Evolutionary conservation across 2,113 vertebrate genomes (phyloP).

Genomic region (Cyanoliseus patagonus): DNA sequence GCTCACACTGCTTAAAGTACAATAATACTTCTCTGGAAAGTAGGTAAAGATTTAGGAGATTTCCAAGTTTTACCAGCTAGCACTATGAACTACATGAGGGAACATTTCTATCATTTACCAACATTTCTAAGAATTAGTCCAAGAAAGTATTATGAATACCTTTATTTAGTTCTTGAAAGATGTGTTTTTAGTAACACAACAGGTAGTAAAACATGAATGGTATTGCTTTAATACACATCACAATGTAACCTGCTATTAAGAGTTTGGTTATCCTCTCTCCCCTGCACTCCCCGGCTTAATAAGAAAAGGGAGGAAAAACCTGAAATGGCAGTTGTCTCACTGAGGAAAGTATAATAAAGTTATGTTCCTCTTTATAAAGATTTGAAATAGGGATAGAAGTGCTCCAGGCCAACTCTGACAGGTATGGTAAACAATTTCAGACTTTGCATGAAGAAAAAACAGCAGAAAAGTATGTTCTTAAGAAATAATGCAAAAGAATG

Average conservation of each 20-base stretch:
- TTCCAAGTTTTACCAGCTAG: background rate
- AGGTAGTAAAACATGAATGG: background rate
- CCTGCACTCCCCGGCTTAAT: accelerated
- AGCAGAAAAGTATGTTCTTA: background rate
- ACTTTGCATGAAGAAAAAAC: background rate
- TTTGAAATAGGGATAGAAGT: background rate
- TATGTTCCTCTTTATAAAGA: background rate
- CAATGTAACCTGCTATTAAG: background rate
- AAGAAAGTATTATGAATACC: background rate
- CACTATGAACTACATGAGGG: background rate
- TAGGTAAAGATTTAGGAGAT: background rate
- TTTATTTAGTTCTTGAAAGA: background rate
- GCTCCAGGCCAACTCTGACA: constrained; percentile 1
- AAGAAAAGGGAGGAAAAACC: background rate
- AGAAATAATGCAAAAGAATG: background rate
- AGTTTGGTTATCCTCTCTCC: background rate
- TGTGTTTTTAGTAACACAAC: background rate
- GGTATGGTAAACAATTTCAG: constrained; percentile 1
- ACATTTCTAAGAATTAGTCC: background rate
- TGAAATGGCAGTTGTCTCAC: background rate
- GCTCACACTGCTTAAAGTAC: background rate
- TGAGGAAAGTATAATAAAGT: background rate
- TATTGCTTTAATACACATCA: background rate
- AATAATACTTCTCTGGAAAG: background rate
- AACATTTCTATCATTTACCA: background rate